Conservation (phyloP, 1,140 invertebrate genomes). For the Scylla paramamosain region DNA sequence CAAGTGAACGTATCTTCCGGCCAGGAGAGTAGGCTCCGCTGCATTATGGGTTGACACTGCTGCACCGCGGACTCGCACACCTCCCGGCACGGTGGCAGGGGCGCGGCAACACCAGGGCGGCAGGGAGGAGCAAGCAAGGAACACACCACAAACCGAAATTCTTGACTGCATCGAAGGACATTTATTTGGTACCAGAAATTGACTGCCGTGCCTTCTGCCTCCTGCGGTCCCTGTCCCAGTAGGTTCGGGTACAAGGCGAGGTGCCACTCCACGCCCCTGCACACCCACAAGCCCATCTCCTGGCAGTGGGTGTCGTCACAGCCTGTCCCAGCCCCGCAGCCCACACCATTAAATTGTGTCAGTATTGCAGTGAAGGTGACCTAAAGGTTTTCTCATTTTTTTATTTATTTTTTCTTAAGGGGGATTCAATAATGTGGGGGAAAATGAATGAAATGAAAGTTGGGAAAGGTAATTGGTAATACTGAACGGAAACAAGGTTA, state of each 20-base stretch:
- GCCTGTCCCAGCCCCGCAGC: slow-evolving; percentile 38
- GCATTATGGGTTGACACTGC: slow-evolving; percentile 63
- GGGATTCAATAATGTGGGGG: too few relatives aligned
- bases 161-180: slow-evolving; percentile 65
- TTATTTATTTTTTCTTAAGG: too few relatives aligned
- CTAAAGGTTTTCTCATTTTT: too few relatives aligned
- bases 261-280: slow-evolving; percentile 71
- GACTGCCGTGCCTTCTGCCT: slow-evolving; percentile 52
- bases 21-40: slow-evolving; percentile 66
- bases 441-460: too few relatives aligned
- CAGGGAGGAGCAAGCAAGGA: slow-evolving; percentile 72
- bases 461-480: too few relatives aligned
- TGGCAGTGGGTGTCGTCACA: slow-evolving; percentile 71
- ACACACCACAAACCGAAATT: slow-evolving; percentile 75
- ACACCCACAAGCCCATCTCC: slow-evolving; percentile 63
- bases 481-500: too few relatives aligned
- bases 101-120: slow-evolving; percentile 57
- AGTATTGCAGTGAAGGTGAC: too few relatives aligned
- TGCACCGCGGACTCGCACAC: slow-evolving; percentile 69
- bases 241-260: slow-evolving; percentile 65
- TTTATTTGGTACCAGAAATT: slow-evolving; percentile 71
- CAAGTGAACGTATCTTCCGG: slow-evolving; percentile 72
- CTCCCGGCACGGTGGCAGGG: slow-evolving; percentile 74
- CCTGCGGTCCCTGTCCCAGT: slow-evolving; percentile 64
- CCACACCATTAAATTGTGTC: background rate